These are phyloP conservation scores for Stercorarius parasiticus DNA, from an alignment of 2,113 vertebrate genomes.

Conservation along the genomic window DNA sequence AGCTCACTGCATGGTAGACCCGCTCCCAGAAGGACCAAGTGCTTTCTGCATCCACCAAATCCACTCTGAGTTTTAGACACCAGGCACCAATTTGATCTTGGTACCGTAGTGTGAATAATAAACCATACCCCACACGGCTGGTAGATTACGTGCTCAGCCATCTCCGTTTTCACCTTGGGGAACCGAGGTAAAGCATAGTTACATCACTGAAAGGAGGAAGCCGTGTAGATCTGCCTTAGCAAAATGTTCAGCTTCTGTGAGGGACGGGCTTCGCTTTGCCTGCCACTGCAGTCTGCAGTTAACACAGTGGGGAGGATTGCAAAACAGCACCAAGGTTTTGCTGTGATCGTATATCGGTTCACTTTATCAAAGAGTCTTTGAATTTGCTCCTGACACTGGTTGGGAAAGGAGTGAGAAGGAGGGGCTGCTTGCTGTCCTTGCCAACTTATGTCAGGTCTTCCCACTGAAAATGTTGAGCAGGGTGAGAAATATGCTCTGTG, in stretches of 20 bases:
- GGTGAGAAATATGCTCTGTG: constrained; percentile 60
- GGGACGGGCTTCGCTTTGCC: background rate
- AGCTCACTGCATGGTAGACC: accelerated
- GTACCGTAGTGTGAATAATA: background rate
- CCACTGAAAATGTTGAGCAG: constrained; percentile 22
- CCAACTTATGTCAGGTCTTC: constrained; percentile 33
- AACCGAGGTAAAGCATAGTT: background rate
- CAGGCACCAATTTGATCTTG: background rate
- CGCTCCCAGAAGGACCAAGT: background rate
- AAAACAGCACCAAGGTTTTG: background rate
- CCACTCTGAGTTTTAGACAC: background rate
- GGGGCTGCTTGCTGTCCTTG: constrained; percentile 12
- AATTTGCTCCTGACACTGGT: background rate
- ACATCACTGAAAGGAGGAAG: background rate
- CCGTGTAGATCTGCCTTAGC: background rate
- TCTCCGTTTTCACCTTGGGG: background rate
- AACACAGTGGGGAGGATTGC: background rate
- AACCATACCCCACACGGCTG: background rate
- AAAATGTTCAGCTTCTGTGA: background rate
- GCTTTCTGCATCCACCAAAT: background rate
- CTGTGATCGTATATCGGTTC: background rate
- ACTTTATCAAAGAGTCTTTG: background rate
- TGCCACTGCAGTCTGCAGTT: background rate
- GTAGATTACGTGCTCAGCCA: background rate
- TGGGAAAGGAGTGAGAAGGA: constrained; percentile 11